Evolutionary conservation across 2,113 vertebrate species (phyloP).

Genomic region (Rissa tridactyla): DNA sequence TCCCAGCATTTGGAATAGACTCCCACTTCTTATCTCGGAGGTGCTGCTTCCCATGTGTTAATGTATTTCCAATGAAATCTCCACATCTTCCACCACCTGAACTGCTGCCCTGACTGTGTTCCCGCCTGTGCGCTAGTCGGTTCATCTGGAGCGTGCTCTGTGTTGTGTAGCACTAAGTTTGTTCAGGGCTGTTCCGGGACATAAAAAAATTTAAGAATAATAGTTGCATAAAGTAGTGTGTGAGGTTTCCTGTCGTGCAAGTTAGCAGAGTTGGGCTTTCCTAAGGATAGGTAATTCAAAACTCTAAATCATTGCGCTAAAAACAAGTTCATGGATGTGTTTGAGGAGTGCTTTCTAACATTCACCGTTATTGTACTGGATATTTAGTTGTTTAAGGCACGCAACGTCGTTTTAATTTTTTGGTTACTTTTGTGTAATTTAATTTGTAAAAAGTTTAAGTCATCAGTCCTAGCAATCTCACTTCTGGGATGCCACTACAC

Average conservation of each 20-base stretch:
- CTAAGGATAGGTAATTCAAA: not conserved
- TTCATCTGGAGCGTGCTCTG: not conserved
- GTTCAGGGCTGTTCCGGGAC: not conserved
- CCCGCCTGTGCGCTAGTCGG: not conserved
- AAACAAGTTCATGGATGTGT: not conserved
- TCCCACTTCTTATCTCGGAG: not conserved
- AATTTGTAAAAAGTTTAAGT: not conserved
- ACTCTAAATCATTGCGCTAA: not conserved
- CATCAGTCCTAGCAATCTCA: not conserved
- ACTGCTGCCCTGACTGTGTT: not conserved
- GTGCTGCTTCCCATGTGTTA: not conserved
- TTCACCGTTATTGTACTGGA: not conserved
- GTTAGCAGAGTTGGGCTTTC: not conserved
- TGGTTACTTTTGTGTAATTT: not conserved
- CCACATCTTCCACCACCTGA: not conserved
- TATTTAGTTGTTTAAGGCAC: not conserved
- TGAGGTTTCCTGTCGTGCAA: not conserved
- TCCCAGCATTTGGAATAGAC: not conserved
- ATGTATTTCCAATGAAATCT: not conserved
- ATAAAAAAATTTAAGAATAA: not conserved
- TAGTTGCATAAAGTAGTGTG: not conserved
- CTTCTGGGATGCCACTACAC: not conserved
- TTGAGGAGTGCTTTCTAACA: not conserved
- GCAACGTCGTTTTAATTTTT: not conserved
- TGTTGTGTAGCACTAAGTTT: not conserved